A percentile compares a stretch with the other conserved stretches of the same genome.
These are phyloP conservation scores for Phlogophora meticulosa DNA, from an alignment of 2,888 invertebrate species.

Conservation along the genomic window DNA sequence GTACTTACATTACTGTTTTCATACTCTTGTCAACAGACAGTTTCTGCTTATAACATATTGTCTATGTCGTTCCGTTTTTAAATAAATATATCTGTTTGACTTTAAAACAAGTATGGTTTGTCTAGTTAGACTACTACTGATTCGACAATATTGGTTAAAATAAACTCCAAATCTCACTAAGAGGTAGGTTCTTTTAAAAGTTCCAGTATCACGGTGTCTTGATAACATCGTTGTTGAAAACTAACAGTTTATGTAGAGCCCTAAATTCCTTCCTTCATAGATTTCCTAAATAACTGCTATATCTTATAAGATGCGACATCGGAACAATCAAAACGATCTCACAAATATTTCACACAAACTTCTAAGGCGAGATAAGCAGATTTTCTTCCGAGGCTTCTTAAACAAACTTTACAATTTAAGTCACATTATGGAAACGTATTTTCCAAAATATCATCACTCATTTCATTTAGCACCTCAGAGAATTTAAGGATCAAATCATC, in stretches of 20 bases:
- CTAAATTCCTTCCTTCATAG: not conserved
- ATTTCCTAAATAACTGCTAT: not conserved
- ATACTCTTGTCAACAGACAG: too few species aligned
- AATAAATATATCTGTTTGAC: too few species aligned
- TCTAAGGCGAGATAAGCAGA: conserved; percentile 15
- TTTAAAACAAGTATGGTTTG: too few species aligned
- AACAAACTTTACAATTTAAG: conserved; percentile 25
- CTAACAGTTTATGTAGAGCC: not conserved
- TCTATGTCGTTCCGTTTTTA: too few species aligned
- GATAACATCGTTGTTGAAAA: not conserved
- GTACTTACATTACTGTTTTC: too few species aligned
- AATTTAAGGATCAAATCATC: conserved; percentile 56
- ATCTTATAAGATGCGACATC: conserved; percentile 1
- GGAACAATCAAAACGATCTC: conserved; percentile 10
- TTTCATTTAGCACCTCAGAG: conserved; percentile 52
- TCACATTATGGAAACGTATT: conserved; percentile 30
- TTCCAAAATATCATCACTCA: conserved; percentile 55
- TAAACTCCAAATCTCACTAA: too few species aligned
- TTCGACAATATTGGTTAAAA: too few species aligned
- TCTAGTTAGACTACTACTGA: too few species aligned
- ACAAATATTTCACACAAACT: conserved; percentile 23
- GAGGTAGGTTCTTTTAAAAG: conserved; percentile 7
- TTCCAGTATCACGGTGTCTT: not conserved
- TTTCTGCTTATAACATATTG: too few species aligned
- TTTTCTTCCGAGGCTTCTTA: conserved; percentile 24